Percentiles rank a stretch among this genome's conserved stretches.
These are phyloP conservation scores for Parnassius orleans DNA, from an alignment of 2,888 invertebrate species.

Conservation along the genomic window DNA sequence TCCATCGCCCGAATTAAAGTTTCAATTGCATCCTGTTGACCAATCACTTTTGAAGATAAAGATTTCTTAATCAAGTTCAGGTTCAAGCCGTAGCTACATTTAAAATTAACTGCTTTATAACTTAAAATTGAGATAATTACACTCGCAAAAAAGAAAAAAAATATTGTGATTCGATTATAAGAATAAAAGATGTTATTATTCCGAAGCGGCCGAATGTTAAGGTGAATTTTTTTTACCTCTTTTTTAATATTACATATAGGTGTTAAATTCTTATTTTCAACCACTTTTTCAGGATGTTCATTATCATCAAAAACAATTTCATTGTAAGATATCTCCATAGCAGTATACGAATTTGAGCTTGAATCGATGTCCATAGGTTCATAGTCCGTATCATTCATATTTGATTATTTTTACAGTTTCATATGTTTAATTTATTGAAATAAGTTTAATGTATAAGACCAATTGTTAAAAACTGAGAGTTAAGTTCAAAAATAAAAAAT, in stretches of 20 bases:
- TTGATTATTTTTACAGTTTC: neutral
- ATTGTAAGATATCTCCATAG: conserved; percentile 57
- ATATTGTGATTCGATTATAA: neutral
- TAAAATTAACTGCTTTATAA: conserved; percentile 44
- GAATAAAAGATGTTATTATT: neutral
- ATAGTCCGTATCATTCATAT: conserved; percentile 42
- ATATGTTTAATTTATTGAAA: no score
- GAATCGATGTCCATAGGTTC: conserved; percentile 73
- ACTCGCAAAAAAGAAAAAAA: conserved; percentile 7
- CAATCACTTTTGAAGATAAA: conserved; percentile 52
- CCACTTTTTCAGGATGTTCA: neutral
- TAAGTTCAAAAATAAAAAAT: no score
- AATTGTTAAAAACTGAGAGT: no score
- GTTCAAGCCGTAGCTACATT: conserved; percentile 52
- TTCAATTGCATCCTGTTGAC: conserved; percentile 54
- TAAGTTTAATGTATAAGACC: no score
- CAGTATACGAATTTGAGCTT: conserved; percentile 53
- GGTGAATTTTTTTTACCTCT: conserved; percentile 13
- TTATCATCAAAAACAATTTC: conserved; percentile 28
- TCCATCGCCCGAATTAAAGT: conserved; percentile 49
- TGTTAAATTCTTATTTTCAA: conserved; percentile 1
- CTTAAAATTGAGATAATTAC: conserved; percentile 41
- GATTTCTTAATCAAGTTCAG: conserved; percentile 38
- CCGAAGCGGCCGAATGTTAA: conserved; percentile 1
- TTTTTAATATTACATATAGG: neutral